These are phyloP conservation scores for Gulo gulo DNA, from an alignment of 2,113 vertebrate species.

Conservation along the genomic window DNA sequence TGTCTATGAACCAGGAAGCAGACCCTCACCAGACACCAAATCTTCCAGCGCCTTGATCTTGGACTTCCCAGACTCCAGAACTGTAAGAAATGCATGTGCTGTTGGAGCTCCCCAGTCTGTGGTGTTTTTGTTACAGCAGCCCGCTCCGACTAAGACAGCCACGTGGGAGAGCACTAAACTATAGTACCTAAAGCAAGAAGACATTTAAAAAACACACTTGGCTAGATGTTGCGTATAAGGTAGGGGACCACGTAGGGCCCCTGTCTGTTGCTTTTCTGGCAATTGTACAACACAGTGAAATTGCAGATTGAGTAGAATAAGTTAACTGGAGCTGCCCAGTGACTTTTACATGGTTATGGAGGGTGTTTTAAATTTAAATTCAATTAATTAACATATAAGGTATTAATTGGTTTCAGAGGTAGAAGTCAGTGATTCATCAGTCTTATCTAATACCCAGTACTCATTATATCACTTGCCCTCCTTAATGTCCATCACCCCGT, in stretches of 20 bases:
- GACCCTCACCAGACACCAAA: neutral
- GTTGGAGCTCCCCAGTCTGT: neutral
- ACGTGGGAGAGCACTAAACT: neutral
- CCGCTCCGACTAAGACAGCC: neutral
- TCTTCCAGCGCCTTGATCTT: neutral
- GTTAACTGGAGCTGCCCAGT: neutral
- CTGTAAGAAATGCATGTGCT: neutral
- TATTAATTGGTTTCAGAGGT: too few species aligned
- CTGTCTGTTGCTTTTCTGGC: neutral
- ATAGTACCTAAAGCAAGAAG: neutral
- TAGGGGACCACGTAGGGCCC: neutral
- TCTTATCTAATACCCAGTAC: too few species aligned
- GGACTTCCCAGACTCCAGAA: neutral
- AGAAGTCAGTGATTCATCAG: too few species aligned
- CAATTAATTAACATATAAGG: too few species aligned
- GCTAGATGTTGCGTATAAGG: neutral
- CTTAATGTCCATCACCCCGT: too few species aligned
- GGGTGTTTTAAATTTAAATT: too few species aligned
- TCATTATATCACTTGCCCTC: too few species aligned
- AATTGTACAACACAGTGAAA: neutral
- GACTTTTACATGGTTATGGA: neutral
- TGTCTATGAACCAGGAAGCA: neutral
- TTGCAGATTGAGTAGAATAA: neutral
- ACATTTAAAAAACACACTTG: neutral
- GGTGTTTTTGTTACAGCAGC: neutral